A percentile compares a stretch with the other conserved stretches of the same genome.
phyloP scores from a whole-genome alignment of 1,140 invertebrate species.

The Cydia splendana region DNA sequence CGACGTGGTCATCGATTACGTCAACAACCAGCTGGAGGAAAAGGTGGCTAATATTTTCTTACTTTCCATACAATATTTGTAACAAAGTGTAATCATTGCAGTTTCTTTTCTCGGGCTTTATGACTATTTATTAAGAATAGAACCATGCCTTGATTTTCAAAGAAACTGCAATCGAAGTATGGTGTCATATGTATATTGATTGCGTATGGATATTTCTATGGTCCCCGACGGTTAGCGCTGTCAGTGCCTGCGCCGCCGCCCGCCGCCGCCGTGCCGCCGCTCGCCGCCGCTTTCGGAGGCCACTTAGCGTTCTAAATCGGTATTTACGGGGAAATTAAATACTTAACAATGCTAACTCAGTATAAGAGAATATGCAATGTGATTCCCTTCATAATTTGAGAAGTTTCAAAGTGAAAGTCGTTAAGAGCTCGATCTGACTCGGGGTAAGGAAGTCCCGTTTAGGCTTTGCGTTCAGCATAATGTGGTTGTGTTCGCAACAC shows the following conservation, averaged over 20 bases:
- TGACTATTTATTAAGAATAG: neutral
- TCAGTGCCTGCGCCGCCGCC: constrained; percentile 61
- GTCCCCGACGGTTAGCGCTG: constrained; percentile 76
- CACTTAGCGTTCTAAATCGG: constrained; percentile 76
- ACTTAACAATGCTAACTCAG: constrained; percentile 69
- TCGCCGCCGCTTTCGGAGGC: constrained; percentile 70
- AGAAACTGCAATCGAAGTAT: constrained; percentile 77
- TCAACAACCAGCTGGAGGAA: constrained; percentile 98
- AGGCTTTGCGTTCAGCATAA: constrained; percentile 77
- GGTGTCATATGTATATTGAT: constrained; percentile 78
- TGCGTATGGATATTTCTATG: constrained; percentile 81
- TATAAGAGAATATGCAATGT: constrained; percentile 49
- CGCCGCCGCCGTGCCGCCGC: constrained; percentile 62
- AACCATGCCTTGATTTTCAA: constrained; percentile 42
- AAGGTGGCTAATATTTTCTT: constrained; percentile 82
- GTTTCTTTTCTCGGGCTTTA: constrained; percentile 58
- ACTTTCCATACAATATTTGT: constrained; percentile 48
- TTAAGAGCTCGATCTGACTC: constrained; percentile 73
- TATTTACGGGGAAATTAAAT: constrained; percentile 79
- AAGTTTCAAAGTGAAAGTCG: constrained; percentile 52
- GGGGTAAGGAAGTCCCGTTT: constrained; percentile 69
- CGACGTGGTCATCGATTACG: constrained; percentile 98
- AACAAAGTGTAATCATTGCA: constrained; percentile 76
- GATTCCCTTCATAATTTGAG: constrained; percentile 46
- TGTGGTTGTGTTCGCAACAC: constrained; percentile 78